Conservation (phyloP, 2,888 invertebrate genomes). For the Clunio marinus region DNA sequence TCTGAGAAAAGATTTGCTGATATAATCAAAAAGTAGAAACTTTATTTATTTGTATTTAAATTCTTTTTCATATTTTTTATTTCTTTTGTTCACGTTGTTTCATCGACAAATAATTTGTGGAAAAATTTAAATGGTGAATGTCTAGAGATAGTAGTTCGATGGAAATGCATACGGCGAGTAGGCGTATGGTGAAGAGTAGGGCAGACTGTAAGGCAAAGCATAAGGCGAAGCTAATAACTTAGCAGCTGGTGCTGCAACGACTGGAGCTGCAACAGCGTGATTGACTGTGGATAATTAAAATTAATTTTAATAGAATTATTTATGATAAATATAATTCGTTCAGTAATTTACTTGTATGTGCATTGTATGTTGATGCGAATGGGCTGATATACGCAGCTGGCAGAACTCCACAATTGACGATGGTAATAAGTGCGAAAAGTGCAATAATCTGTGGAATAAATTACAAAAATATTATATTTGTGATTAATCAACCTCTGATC, state of each 20-base stretch:
- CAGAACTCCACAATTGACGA: constrained; percentile 20
- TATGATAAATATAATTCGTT: background rate
- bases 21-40: background rate
- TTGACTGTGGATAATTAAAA: background rate
- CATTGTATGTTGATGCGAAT: constrained; percentile 23
- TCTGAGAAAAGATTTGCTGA: too few species aligned
- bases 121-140: background rate
- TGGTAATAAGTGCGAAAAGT: background rate
- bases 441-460: background rate
- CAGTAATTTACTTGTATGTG: constrained; percentile 10
- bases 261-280: constrained; percentile 32
- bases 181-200: constrained; percentile 12
- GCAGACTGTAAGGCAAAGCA: background rate
- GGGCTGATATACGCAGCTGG: constrained; percentile 22
- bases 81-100: background rate
- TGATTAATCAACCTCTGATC: background rate
- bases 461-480: background rate
- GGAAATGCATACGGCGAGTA: background rate
- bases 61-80: background rate
- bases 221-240: constrained; percentile 21
- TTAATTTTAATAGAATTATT: background rate
- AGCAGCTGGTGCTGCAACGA: constrained; percentile 30
- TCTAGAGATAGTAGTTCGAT: constrained; percentile 1
- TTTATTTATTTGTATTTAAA: background rate
- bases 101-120: background rate